phyloP scores from a whole-genome alignment of 1,140 invertebrate species.

The Drosophila pseudoananassae region DNA sequence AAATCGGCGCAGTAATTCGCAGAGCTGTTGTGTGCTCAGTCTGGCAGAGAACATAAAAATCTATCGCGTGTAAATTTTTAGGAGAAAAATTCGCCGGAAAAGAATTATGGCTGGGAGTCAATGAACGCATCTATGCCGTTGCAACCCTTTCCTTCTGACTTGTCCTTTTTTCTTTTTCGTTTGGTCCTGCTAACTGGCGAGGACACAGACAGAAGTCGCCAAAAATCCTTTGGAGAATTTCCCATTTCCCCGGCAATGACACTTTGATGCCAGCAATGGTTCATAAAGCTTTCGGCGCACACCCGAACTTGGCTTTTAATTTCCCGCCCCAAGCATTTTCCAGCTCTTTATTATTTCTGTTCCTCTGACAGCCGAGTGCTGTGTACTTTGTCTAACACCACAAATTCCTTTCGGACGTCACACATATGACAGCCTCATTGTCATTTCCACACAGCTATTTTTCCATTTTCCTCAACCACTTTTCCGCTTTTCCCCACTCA shows the following conservation, averaged over 20 bases:
- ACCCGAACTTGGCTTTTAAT: conserved; percentile 53
- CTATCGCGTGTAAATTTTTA: conserved; percentile 83
- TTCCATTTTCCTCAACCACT: conserved; percentile 8
- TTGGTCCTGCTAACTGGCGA: conserved; percentile 20
- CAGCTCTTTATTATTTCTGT: conserved; percentile 27
- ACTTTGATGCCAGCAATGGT: conserved; percentile 80
- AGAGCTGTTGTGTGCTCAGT: conserved; percentile 47
- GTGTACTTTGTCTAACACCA: conserved; percentile 48
- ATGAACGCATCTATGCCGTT: conserved; percentile 65
- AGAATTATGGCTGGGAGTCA: conserved; percentile 75
- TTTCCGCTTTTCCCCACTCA: conserved; percentile 1
- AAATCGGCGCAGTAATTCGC: conserved; percentile 25
- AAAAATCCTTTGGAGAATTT: conserved; percentile 56
- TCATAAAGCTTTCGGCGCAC: conserved; percentile 73
- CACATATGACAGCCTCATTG: conserved; percentile 47
- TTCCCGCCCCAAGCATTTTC: conserved; percentile 35
- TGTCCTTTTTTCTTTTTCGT: conserved; percentile 17
- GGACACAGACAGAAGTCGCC: conserved; percentile 57
- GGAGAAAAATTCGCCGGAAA: conserved; percentile 61
- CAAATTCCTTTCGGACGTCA: conserved; percentile 52
- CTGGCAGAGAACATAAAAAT: conserved; percentile 76
- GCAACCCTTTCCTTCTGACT: conserved; percentile 35
- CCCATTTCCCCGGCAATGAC: conserved; percentile 59
- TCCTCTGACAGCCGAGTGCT: conserved; percentile 40
- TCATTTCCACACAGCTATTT: conserved; percentile 21